These are phyloP conservation scores for Elachura formosa DNA, from an alignment of 2,113 vertebrate genomes.

Conservation along the genomic window DNA sequence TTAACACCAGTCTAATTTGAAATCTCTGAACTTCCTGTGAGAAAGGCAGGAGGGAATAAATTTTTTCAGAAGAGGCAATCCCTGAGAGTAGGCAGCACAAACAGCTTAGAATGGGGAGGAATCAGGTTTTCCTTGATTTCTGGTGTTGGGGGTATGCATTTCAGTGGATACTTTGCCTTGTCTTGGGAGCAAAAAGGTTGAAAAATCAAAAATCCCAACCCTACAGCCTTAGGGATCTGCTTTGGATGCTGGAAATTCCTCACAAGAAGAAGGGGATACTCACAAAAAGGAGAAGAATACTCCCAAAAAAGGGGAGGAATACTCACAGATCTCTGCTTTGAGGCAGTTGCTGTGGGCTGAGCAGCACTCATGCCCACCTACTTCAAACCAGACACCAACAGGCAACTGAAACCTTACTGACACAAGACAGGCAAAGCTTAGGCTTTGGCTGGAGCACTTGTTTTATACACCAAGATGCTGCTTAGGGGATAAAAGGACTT, in stretches of 20 bases:
- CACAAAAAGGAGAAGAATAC: not conserved
- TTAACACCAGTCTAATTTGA: not conserved
- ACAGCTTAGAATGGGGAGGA: not conserved
- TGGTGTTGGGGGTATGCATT: not conserved
- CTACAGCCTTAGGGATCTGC: not conserved
- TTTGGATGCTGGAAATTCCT: not conserved
- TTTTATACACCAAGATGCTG: not conserved
- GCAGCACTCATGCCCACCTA: rapidly evolving
- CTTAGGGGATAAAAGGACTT: not conserved
- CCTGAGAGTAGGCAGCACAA: not conserved
- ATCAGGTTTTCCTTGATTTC: not conserved
- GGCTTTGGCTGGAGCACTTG: not conserved
- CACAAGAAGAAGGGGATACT: not conserved
- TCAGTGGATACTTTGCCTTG: not conserved
- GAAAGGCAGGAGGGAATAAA: not conserved
- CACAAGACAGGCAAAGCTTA: not conserved
- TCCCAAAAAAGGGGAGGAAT: not conserved
- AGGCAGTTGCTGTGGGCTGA: not conserved
- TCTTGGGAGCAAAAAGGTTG: not conserved
- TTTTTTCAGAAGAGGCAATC: not conserved
- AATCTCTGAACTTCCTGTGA: not conserved
- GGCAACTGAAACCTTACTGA: not conserved
- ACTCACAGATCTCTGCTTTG: not conserved
- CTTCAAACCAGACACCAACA: not conserved
- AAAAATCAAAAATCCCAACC: not conserved